Conservation (phyloP, 1,140 invertebrate genomes). For the Panulirus ornatus region DNA sequence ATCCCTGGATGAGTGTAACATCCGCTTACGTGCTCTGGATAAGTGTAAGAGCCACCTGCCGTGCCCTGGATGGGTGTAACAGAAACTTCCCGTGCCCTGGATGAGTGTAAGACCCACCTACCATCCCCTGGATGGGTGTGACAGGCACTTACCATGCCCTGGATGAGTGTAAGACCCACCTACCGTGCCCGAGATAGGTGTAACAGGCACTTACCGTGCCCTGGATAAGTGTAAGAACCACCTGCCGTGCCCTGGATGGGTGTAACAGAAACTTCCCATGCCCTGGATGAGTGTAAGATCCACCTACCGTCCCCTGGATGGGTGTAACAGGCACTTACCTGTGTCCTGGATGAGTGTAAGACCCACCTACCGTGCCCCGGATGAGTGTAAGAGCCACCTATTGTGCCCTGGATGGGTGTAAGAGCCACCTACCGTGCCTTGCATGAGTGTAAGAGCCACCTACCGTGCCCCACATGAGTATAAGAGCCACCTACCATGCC, state of each 20-base stretch:
- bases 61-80: no score
- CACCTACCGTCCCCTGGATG: background rate
- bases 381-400: slow-evolving; percentile 80
- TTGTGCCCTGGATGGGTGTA: slow-evolving; percentile 93
- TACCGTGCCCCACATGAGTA: slow-evolving; percentile 92
- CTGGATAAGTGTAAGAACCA: slow-evolving; percentile 87
- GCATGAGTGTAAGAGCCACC: slow-evolving; percentile 77
- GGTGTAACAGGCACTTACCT: slow-evolving; percentile 81
- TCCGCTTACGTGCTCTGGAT: background rate
- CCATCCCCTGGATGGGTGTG: no score
- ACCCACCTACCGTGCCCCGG: background rate
- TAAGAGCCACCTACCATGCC: slow-evolving; percentile 78
- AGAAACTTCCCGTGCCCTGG: no score
- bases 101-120: background rate
- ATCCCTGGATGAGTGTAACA: no score
- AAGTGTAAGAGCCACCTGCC: background rate
- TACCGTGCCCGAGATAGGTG: background rate
- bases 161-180: background rate
- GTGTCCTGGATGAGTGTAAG: slow-evolving; percentile 91
- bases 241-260: background rate
- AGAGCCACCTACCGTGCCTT: background rate
- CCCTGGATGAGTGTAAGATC: slow-evolving; percentile 89
- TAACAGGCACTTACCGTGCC: slow-evolving; percentile 85
- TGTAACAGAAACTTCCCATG: slow-evolving; percentile 83
- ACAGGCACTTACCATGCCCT: no score